A percentile compares a stretch with the other conserved stretches of the same genome.
Conservation (phyloP, 2,113 vertebrate genomes). For the Heterochromis multidens region DNA sequence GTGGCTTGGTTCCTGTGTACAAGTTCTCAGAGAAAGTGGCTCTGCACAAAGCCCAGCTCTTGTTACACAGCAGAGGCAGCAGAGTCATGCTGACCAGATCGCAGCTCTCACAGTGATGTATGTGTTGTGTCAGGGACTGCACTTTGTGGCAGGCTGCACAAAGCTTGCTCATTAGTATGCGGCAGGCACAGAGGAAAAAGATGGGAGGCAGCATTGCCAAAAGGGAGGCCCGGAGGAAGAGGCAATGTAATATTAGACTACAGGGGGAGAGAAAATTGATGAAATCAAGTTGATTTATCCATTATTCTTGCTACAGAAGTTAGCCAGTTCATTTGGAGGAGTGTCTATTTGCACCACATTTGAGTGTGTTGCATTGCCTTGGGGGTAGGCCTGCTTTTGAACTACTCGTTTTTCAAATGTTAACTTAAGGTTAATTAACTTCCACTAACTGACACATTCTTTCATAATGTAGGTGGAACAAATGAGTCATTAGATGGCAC, state of each 20-base stretch:
- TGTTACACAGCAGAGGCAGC: slow-evolving; percentile 40
- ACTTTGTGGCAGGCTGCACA: slow-evolving; percentile 59
- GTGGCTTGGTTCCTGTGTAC: slow-evolving; percentile 29
- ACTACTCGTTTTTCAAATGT: slow-evolving; percentile 53
- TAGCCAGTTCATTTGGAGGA: slow-evolving; percentile 40
- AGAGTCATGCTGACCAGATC: slow-evolving; percentile 55
- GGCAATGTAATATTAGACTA: slow-evolving; percentile 56
- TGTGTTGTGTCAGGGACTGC: slow-evolving; percentile 66
- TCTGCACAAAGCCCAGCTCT: slow-evolving; percentile 14
- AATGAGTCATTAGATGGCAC: background rate
- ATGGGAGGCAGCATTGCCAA: slow-evolving; percentile 62
- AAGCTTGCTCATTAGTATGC: slow-evolving; percentile 72
- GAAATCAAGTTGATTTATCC: slow-evolving; percentile 58
- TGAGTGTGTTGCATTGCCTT: slow-evolving; percentile 9
- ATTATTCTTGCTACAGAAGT: slow-evolving; percentile 51
- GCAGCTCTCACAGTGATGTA: slow-evolving; percentile 67
- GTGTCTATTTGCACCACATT: slow-evolving; percentile 28
- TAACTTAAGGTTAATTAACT: slow-evolving; percentile 55
- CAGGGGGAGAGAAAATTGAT: slow-evolving; percentile 48
- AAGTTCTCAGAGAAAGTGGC: slow-evolving; percentile 38
- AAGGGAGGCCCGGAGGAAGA: slow-evolving; percentile 55
- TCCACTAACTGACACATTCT: slow-evolving; percentile 32
- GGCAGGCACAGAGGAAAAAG: slow-evolving; percentile 33
- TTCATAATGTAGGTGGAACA: slow-evolving; percentile 6
- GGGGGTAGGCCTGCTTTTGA: slow-evolving; percentile 18